Evolutionary conservation across 2,797 vertebrate species (phyloP).

Genomic region (Hydrophis major): DNA sequence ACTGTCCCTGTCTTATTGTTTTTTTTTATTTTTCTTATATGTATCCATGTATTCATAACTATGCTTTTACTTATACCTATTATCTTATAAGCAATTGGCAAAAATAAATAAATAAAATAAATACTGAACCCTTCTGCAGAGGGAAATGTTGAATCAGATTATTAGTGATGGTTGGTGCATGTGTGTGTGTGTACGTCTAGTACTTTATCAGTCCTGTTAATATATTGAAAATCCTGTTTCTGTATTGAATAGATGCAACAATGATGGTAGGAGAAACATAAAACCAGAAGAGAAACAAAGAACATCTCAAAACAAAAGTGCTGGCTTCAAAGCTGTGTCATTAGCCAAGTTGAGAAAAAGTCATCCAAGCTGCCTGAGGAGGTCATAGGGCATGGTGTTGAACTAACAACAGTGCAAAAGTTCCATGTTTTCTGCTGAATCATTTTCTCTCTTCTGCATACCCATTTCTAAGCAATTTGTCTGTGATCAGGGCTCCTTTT

Average conservation of each 20-base stretch:
- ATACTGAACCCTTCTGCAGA: background rate
- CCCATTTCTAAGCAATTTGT: background rate
- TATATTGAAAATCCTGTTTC: background rate
- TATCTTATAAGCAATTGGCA: too few species aligned
- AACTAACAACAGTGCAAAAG: background rate
- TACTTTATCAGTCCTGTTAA: background rate
- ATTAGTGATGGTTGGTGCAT: background rate
- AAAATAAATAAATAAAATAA: too few species aligned
- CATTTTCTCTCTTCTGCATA: too few species aligned
- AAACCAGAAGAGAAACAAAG: background rate
- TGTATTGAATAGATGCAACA: background rate
- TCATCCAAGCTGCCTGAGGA: background rate
- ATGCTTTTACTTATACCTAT: too few species aligned
- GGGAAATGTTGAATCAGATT: background rate
- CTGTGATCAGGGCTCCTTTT: background rate
- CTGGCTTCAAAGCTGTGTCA: background rate
- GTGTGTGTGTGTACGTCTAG: background rate
- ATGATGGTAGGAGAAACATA: background rate
- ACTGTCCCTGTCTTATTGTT: too few species aligned
- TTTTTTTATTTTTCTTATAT: too few species aligned
- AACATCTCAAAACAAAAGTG: background rate
- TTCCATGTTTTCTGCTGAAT: background rate
- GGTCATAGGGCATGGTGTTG: background rate
- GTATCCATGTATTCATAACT: too few species aligned
- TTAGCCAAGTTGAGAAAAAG: background rate